These are phyloP conservation scores for Pseudochirops cupreus DNA, from an alignment of 2,797 vertebrate genomes.

Conservation along the genomic window DNA sequence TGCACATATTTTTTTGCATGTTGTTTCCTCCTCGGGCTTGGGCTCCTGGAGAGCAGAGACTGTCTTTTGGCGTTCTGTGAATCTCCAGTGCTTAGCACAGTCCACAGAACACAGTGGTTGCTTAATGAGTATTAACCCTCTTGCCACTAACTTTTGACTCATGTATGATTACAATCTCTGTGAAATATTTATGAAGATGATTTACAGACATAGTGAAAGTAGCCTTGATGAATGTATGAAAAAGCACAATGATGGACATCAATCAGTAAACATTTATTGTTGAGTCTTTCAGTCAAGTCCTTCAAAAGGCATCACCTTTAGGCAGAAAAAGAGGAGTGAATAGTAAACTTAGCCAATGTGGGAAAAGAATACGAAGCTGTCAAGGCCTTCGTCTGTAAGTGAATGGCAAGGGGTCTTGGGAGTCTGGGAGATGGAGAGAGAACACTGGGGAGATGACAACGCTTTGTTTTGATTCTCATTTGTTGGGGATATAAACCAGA, in stretches of 20 bases:
- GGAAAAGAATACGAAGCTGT: neutral
- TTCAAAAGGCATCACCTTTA: neutral
- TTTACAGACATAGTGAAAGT: neutral
- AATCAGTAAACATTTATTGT: neutral
- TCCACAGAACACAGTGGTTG: neutral
- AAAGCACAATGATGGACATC: neutral
- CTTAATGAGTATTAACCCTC: neutral
- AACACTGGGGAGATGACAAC: neutral
- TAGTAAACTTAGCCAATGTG: neutral
- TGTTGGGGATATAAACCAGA: neutral
- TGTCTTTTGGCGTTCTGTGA: neutral
- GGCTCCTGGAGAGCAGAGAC: neutral
- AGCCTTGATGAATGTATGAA: neutral
- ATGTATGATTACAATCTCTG: neutral
- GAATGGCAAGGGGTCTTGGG: neutral
- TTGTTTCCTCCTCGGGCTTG: neutral
- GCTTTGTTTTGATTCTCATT: neutral
- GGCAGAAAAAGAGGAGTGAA: neutral
- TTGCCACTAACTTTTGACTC: neutral
- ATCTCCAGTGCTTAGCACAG: neutral
- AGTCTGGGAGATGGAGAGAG: neutral
- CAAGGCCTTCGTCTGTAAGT: neutral
- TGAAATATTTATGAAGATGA: neutral
- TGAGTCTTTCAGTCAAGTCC: neutral
- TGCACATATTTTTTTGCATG: neutral